Percentiles rank a stretch among this genome's conserved stretches.
phyloP scores from a whole-genome alignment of 1,140 invertebrate species.

The Lutraria rhynchaena region DNA sequence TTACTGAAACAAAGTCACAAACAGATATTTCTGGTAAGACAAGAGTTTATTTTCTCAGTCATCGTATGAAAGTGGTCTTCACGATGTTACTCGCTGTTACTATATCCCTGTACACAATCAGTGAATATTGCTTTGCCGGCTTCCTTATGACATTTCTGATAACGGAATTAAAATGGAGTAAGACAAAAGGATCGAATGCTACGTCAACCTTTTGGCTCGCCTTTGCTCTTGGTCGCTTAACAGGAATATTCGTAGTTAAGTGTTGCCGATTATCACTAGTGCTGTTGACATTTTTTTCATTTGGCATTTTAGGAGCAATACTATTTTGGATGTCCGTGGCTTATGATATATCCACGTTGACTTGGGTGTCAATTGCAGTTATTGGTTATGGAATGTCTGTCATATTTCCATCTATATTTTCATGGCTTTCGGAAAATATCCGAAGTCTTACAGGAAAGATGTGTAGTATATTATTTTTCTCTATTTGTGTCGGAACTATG shows the following conservation, averaged over 20 bases:
- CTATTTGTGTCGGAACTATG: constrained; percentile 6
- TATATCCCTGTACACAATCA: constrained; percentile 15
- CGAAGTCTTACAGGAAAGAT: constrained; percentile 39
- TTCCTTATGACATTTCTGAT: constrained; percentile 45
- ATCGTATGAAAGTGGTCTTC: constrained; percentile 27
- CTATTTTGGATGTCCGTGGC: constrained; percentile 34
- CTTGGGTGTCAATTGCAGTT: constrained; percentile 1
- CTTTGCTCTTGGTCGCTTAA: constrained; percentile 34
- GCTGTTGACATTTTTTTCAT: constrained; percentile 2
- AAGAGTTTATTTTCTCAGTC: background rate
- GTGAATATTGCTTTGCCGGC: constrained; percentile 21
- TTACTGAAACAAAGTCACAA: background rate
- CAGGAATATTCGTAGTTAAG: constrained; percentile 31
- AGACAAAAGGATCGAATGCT: constrained; percentile 16
- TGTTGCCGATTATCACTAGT: background rate
- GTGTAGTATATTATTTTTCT: constrained; percentile 27
- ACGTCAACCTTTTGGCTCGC: constrained; percentile 32
- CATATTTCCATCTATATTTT: constrained; percentile 49
- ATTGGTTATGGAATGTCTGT: constrained; percentile 43
- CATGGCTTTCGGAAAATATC: constrained; percentile 40
- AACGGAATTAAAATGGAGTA: constrained; percentile 26
- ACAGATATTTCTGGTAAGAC: background rate
- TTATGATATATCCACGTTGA: background rate
- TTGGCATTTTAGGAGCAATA: background rate
- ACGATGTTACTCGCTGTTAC: constrained; percentile 19